Percentiles rank a stretch among this genome's conserved stretches.
These are phyloP conservation scores for Tragelaphus oryx DNA, from an alignment of 2,797 vertebrate species.

Conservation along the genomic window DNA sequence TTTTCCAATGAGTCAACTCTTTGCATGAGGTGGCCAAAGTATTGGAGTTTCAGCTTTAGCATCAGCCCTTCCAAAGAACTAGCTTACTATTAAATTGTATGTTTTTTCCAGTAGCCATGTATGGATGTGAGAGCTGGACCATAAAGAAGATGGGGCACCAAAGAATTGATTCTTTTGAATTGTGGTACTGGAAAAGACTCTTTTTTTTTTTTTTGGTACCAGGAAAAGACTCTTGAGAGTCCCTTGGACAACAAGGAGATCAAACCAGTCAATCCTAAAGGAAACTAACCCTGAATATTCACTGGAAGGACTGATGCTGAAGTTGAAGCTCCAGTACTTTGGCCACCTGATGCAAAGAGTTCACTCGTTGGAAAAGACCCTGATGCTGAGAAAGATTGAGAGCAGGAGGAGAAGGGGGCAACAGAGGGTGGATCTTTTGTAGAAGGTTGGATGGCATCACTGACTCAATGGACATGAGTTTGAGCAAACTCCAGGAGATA, in stretches of 20 bases:
- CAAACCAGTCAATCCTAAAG: not conserved
- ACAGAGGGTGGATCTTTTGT: not conserved
- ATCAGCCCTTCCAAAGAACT: not conserved
- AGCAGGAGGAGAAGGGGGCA: not conserved
- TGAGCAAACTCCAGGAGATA: not conserved
- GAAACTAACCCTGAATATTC: not conserved
- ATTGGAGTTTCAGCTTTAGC: no score
- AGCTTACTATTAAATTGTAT: not conserved
- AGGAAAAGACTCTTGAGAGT: not conserved
- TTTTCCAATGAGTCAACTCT: no score
- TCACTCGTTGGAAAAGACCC: not conserved
- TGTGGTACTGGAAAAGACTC: not conserved
- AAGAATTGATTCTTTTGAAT: not conserved
- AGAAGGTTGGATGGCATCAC: not conserved
- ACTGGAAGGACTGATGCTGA: not conserved
- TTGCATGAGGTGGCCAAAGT: no score
- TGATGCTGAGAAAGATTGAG: not conserved
- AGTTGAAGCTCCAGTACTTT: not conserved
- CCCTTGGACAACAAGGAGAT: not conserved
- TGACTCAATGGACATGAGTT: not conserved
- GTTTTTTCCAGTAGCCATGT: not conserved
- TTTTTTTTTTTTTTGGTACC: not conserved
- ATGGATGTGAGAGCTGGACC: not conserved
- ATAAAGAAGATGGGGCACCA: not conserved
- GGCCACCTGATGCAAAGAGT: not conserved